These are phyloP conservation scores for Hafferia zeledoni DNA, from an alignment of 2,797 vertebrate species.

Conservation along the genomic window DNA sequence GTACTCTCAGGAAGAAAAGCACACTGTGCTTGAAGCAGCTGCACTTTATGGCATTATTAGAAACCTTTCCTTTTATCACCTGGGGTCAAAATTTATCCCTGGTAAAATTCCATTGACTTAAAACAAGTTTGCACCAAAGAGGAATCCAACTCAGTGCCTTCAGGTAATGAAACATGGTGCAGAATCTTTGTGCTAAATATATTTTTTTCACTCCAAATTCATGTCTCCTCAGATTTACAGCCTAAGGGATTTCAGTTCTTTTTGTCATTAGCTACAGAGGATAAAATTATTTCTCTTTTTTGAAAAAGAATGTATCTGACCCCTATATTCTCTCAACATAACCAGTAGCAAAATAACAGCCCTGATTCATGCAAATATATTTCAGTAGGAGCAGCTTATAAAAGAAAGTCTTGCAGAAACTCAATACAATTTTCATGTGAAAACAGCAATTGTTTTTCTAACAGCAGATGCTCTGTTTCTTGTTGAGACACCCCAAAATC, in stretches of 20 bases:
- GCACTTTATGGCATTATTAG: background rate
- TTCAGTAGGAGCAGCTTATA: background rate
- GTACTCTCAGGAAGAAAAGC: background rate
- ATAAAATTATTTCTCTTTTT: background rate
- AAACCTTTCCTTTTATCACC: slow-evolving; percentile 1
- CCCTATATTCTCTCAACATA: background rate
- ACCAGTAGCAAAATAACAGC: background rate
- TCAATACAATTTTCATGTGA: background rate
- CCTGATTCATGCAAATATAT: background rate
- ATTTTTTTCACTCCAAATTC: background rate
- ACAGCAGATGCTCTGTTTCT: background rate
- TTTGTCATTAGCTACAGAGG: background rate
- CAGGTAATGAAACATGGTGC: background rate
- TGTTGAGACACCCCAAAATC: background rate
- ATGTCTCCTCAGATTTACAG: background rate
- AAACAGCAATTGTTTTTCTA: background rate
- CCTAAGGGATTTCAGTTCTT: background rate
- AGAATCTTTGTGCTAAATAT: background rate
- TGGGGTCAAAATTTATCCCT: background rate
- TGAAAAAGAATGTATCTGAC: background rate
- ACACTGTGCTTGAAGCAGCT: background rate
- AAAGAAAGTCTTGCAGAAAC: background rate
- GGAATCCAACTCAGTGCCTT: background rate
- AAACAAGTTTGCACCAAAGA: slow-evolving; percentile 3
- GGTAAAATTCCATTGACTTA: background rate